Evolutionary conservation across 2,797 vertebrate genomes (phyloP), one percentile per base, ranked within the genome.

Genomic region (Phrynocephalus vlangalii): DNA sequence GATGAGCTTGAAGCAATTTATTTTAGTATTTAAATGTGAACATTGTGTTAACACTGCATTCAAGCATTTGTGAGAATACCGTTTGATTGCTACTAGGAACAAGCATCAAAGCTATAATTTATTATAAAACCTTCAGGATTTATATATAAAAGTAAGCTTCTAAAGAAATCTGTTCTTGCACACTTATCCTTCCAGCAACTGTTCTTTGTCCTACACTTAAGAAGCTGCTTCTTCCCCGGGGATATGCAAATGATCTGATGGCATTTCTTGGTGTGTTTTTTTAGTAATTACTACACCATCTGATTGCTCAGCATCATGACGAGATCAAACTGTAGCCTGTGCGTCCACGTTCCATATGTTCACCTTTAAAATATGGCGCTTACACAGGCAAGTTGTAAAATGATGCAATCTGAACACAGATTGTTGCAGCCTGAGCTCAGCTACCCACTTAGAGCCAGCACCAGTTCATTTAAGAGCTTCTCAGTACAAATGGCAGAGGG

Each of bases 311-410:
- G 82, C 96, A 95, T 93, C 93, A 88, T 94, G 95, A 90, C 93
- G 94, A 96, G 88, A 92, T 91, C 82, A 85, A 86, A 93, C 86
- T 89, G 89, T 63, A 89, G 91, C 82, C 52, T 93, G 88, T 73
- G 88, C 84, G 95, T 95, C 91, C 90, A 89, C 93, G 90, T 93
- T 95, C 94, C 95, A 95, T 95, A 96, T 94, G 95, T 90, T 87
- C 93, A 82, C 88, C 91, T 92, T 89, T 9, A 48, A 96, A 96
- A 93, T 94, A 94, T 95, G 90, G 91, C 92, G 86, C 92, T 95
- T 94, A 92, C 90, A 87, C 24, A 80, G 68, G 90, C 88, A 90
- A 84, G 90, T 89, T 93, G 83, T 87, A 91, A 94, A 95, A 88
- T 84, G 78, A 73, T 89, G 89, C 63, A 48, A n/a, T 87, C 80